phyloP scores from a whole-genome alignment of 2,797 vertebrate genomes.

The Cuculus canorus region DNA sequence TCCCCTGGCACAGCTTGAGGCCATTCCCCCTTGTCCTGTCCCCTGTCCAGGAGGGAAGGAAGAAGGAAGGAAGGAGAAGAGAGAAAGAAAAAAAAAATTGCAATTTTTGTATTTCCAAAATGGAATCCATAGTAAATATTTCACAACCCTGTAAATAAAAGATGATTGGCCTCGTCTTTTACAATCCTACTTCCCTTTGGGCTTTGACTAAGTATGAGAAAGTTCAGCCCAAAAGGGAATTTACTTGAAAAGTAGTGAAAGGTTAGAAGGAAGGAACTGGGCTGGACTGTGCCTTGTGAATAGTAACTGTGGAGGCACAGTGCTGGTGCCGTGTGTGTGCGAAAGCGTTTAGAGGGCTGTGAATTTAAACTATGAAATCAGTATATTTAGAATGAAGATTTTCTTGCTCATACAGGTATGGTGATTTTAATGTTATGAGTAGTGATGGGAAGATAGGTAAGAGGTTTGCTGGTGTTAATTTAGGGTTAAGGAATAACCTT shows the following conservation, averaged over 20 bases:
- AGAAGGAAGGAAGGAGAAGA: background rate
- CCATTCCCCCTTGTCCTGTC: too few relatives aligned
- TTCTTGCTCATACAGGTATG: background rate
- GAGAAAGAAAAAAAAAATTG: background rate
- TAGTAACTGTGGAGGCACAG: background rate
- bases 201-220: conserved; percentile 43
- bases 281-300: background rate
- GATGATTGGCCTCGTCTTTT: conserved; percentile 17
- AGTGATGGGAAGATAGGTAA: background rate
- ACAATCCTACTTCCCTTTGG: conserved; percentile 21
- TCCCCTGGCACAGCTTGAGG: too few relatives aligned
- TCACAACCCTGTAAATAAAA: conserved; percentile 25
- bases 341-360: background rate
- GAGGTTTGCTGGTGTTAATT: background rate
- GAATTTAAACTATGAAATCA: conserved; percentile 23
- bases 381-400: background rate
- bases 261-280: conserved; percentile 13
- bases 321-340: background rate
- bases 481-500: background rate
- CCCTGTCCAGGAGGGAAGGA: too few relatives aligned
- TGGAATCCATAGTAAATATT: conserved; percentile 10
- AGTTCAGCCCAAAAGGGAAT: conserved; percentile 19
- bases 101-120: background rate
- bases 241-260: conserved; percentile 10
- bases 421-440: background rate